Conservation (phyloP, 2,797 vertebrate genomes). For the Distichodus sexfasciatus region DNA sequence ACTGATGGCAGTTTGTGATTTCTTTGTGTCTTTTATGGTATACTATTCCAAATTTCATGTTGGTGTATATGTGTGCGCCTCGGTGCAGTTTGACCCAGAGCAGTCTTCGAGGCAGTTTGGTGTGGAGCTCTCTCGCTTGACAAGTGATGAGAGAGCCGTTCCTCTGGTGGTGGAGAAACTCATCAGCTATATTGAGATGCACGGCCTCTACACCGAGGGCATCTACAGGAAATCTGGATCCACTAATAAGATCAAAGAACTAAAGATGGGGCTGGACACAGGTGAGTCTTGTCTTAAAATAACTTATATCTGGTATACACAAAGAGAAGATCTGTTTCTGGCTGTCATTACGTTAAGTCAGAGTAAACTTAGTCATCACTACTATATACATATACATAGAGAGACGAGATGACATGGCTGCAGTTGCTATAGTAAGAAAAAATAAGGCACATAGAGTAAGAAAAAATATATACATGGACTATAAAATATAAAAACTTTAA, state of each 20-base stretch:
- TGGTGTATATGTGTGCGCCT: slow-evolving; percentile 4
- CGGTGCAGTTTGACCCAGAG: slow-evolving; percentile 88
- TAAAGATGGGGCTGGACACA: slow-evolving; percentile 89
- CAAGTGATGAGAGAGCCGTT: slow-evolving; percentile 88
- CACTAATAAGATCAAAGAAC: slow-evolving; percentile 95
- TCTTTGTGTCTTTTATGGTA: background rate
- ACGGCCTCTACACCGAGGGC: slow-evolving; percentile 95
- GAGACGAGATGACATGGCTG: too few relatives aligned
- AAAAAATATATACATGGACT: too few relatives aligned
- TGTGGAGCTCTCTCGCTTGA: slow-evolving; percentile 91
- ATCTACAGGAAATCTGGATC: slow-evolving; percentile 97
- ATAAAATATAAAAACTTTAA: too few relatives aligned
- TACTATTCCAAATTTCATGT: background rate
- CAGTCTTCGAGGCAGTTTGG: slow-evolving; percentile 92
- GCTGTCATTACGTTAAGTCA: too few relatives aligned
- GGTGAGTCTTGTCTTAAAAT: too few relatives aligned
- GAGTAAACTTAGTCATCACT: too few relatives aligned
- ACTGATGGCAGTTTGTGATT: background rate
- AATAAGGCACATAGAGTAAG: too few relatives aligned
- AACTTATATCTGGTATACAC: too few relatives aligned
- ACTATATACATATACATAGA: too few relatives aligned
- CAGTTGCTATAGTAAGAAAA: too few relatives aligned
- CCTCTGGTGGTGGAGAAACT: slow-evolving; percentile 95
- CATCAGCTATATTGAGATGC: slow-evolving; percentile 99
- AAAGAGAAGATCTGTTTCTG: too few relatives aligned